Evolutionary conservation across 2,113 vertebrate species (phyloP), one percentile per base, ranked within the genome.

Genomic region (Dromaius novaehollandiae): DNA sequence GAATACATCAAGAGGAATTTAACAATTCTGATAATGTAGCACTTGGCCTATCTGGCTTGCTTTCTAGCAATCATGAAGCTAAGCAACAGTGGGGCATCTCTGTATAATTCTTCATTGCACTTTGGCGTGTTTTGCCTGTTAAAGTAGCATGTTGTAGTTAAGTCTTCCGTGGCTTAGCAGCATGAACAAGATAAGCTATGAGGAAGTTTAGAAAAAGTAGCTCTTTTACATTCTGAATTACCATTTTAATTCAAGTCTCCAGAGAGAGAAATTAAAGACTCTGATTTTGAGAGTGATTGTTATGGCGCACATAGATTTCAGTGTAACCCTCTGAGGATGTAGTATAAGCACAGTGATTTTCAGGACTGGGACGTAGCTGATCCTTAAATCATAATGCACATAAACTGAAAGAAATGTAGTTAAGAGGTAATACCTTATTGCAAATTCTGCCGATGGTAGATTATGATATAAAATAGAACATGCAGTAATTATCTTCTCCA

Each of bases 401-500:
- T 48, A 86, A 93, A 86, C 10, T 65, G 80, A 79, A 92, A 74
- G 22, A 89, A 65, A 68, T 83, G 4, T 82, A n/a, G 44, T 63
- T 92, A 84, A 89, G 13, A 46, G 32, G 14, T 90, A 87, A 81
- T 44, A 19, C 32, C 58, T 89, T 89, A 30, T 70, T 95, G 80
- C 34, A 93, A 88, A 94, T 95, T 95, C 68, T 75, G 80, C n/a
- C 66, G 86, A 13, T 93, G 74, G 76, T 94, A 94, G 71, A 86
- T 81, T n/a, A 80, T 76, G 19, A 87, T 66, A 82, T 86, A 92
- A 94, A 56, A 89, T 9, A 65, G 71, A 78, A 89, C 22, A 77
- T 70, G n/a, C 9, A 94, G 75, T 90, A 95, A 88, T 93, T 96
- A 61, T 89, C 63, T 95, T 96, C 66, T 95, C 77, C 94, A 97